These are phyloP conservation scores for Aulostomus chinensis DNA, from an alignment of 2,797 vertebrate genomes.

Conservation along the genomic window DNA sequence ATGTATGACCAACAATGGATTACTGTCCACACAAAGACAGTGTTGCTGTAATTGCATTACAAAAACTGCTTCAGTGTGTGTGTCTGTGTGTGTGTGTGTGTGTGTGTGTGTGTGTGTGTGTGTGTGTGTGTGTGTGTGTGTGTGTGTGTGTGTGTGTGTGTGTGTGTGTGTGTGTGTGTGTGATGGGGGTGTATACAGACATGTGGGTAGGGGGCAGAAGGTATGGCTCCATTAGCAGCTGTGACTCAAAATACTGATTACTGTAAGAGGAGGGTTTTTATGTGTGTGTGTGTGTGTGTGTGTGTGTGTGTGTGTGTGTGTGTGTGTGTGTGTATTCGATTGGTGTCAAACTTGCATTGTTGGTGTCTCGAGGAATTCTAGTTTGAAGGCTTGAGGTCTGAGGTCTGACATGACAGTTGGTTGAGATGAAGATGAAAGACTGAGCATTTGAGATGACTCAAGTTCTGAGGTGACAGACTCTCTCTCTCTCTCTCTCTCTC, in stretches of 20 bases:
- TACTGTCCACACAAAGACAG: constrained; percentile 76
- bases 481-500: too few species aligned
- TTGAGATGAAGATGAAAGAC: too few species aligned
- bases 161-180: constrained; percentile 20
- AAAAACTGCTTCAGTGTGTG: constrained; percentile 61
- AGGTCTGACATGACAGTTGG: too few species aligned
- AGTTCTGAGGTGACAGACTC: too few species aligned
- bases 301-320: constrained; percentile 19
- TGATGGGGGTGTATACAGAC: constrained; percentile 12
- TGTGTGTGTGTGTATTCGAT: neutral
- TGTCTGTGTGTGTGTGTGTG: constrained; percentile 20
- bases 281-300: constrained; percentile 3
- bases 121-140: constrained; percentile 20
- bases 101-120: constrained; percentile 15
- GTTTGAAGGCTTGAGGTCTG: too few species aligned
- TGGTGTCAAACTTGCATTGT: too few species aligned
- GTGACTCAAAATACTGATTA: constrained; percentile 51
- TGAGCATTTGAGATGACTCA: too few species aligned
- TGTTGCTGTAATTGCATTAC: constrained; percentile 78
- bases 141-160: constrained; percentile 32
- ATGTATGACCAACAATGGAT: constrained; percentile 81
- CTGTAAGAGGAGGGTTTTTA: constrained; percentile 44
- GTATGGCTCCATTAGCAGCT: constrained; percentile 74
- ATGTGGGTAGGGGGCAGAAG: constrained; percentile 44
- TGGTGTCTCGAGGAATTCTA: too few species aligned